Base-by-base conservation (phyloP, 2,888 invertebrate species). In the Polietes domitor region DNA sequence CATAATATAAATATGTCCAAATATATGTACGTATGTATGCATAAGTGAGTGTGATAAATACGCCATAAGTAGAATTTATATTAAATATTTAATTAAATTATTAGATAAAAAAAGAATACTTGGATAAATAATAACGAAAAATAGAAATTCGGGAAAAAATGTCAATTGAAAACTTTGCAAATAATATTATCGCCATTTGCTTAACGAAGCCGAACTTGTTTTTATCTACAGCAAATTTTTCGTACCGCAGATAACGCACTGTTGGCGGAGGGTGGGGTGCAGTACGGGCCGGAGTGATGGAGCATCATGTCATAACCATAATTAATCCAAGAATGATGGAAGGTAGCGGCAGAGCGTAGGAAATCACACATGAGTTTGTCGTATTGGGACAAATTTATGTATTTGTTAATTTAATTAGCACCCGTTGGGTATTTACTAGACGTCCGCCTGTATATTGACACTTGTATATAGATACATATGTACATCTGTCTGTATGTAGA, bases 361-460 rank as follows among this genome's bases (percentile, higher is more conserved):
- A 32, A 32, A 9, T 6, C 32, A 32, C 32, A 32, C 32, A 32
- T 32, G 24, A n/a, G n/a, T n/a, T 41, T 21, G 15, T 53, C 37
- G 26, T 68, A 53, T 75, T 75, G 74, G 63, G 75, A 75, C 78
- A 82, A 78, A 72, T 82, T 73, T 68, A 24, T 70, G 12, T 15
- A 26, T 58, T 10, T 73, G 83, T 70, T 80, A 83, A 77, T 83
- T 74, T 26, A 77, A 80, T 83, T 80, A 83, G 53, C 83, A 83
- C 83, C n/a, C 70, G 12, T 19, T 32, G 32, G 32, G 32, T 32
- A 5, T 32, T 5, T 32, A n/a, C 32, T 7, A 32, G 32, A 32
- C 5, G 32, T 7, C 32, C 32, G n/a, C n/a, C n/a, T 32, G 32
- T 32, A 32, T 32, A 32, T 7, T 32, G n/a, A n/a, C n/a, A n/a